phyloP scores from a whole-genome alignment of 1,140 invertebrate genomes.

The Nephila pilipes region DNA sequence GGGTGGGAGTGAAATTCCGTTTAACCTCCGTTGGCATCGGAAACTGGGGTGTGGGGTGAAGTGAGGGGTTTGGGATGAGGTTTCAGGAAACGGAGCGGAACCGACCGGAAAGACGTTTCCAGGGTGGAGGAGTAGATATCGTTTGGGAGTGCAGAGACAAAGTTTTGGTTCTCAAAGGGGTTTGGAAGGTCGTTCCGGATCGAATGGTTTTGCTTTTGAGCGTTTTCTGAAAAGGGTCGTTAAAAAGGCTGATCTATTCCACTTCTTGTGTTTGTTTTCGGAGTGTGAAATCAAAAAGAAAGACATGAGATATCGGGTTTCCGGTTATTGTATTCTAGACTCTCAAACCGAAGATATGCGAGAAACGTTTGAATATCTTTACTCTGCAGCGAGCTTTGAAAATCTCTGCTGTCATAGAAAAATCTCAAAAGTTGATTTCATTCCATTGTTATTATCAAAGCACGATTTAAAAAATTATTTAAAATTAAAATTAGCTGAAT shows the following conservation, averaged over 20 bases:
- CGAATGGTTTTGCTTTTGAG: neutral
- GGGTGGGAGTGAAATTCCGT: conserved; percentile 46
- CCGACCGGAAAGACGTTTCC: conserved; percentile 64
- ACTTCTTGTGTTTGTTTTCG: neutral
- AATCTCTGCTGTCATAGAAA: too few species aligned
- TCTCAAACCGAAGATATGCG: too few species aligned
- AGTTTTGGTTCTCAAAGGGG: conserved; percentile 23
- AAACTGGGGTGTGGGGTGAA: neutral
- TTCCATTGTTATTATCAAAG: too few species aligned
- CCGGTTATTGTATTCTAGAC: too few species aligned
- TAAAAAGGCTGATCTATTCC: neutral
- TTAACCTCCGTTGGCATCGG: conserved; percentile 56
- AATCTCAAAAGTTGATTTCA: too few species aligned
- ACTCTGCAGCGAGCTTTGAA: too few species aligned
- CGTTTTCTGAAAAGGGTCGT: neutral
- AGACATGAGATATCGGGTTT: too few species aligned
- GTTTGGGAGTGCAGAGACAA: neutral
- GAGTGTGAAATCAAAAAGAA: too few species aligned
- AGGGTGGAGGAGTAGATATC: neutral
- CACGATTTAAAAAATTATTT: too few species aligned
- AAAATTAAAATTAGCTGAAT: too few species aligned
- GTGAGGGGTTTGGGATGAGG: neutral
- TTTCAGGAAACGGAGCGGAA: conserved; percentile 71
- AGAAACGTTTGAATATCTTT: too few species aligned
- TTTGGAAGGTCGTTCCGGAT: conserved; percentile 15